These are phyloP conservation scores for Lysiphlebus fabarum DNA, from an alignment of 1,140 invertebrate species.

Conservation along the genomic window DNA sequence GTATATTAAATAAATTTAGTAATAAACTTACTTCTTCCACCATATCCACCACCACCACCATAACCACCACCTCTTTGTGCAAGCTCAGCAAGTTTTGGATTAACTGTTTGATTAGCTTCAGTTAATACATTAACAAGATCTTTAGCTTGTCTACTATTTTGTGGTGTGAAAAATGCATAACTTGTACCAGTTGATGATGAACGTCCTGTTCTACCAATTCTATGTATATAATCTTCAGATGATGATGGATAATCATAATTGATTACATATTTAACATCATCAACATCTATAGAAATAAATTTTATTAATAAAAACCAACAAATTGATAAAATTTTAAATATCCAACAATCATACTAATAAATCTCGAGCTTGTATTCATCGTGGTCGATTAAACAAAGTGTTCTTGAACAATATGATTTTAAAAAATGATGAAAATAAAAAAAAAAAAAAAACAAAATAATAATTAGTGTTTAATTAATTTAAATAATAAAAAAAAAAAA, in stretches of 20 bases:
- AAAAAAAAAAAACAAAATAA: conserved; percentile 2
- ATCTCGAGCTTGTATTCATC: not conserved
- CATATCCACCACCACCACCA: conserved; percentile 26
- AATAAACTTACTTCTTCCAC: conserved; percentile 41
- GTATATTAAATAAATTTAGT: too few species aligned
- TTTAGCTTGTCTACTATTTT: conserved; percentile 85
- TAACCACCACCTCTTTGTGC: conserved; percentile 43
- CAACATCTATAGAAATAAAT: conserved; percentile 76
- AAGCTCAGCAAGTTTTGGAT: conserved; percentile 59
- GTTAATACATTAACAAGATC: conserved; percentile 86
- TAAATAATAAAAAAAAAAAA: not conserved
- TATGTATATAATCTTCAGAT: conserved; percentile 98
- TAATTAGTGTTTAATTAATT: conserved; percentile 12
- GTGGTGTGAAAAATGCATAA: conserved; percentile 96
- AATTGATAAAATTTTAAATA: conserved; percentile 29
- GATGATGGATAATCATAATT: conserved; percentile 99
- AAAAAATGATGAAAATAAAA: not conserved
- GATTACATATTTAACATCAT: conserved; percentile 98
- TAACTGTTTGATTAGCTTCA: conserved; percentile 89
- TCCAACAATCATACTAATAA: conserved; percentile 17
- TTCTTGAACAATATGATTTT: not conserved
- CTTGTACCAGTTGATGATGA: conserved; percentile 91
- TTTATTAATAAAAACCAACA: not conserved
- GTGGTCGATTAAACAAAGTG: too few species aligned
- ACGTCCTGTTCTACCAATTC: conserved; percentile 95